Percentiles rank a stretch among this genome's conserved stretches.
Evolutionary conservation across 1,140 invertebrate genomes (phyloP).

Genomic region (Psix sp.): DNA sequence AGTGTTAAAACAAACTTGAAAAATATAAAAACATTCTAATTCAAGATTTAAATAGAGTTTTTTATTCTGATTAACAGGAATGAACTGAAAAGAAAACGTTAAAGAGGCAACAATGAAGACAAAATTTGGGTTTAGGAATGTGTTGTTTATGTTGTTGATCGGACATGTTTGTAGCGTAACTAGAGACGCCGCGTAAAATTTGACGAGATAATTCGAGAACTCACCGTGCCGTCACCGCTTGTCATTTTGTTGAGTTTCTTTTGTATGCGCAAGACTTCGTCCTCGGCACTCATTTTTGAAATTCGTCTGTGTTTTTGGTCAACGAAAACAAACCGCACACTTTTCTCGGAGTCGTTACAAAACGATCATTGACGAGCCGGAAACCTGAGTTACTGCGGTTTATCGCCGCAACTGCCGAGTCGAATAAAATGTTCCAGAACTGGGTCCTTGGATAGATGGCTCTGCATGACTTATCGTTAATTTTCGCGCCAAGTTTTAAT

Average conservation of each 20-base stretch:
- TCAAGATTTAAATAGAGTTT: too few species aligned
- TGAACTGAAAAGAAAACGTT: too few species aligned
- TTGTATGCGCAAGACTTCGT: constrained; percentile 95
- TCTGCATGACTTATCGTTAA: too few species aligned
- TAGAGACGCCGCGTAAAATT: constrained; percentile 35
- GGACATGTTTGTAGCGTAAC: constrained; percentile 27
- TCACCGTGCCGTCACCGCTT: constrained; percentile 87
- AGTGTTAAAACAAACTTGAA: too few species aligned
- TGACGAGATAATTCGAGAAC: constrained; percentile 61
- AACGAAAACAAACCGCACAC: constrained; percentile 10
- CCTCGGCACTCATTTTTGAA: constrained; percentile 88
- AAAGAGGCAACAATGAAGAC: too few species aligned
- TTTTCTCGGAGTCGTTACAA: constrained; percentile 7
- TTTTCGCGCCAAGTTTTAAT: too few species aligned
- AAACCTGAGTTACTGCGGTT: constrained; percentile 7
- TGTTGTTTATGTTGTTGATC: constrained; percentile 13
- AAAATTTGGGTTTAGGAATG: too few species aligned
- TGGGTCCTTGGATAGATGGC: too few species aligned
- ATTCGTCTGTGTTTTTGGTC: constrained; percentile 12
- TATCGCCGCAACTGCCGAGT: too few species aligned
- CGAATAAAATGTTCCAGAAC: too few species aligned
- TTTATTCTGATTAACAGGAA: too few species aligned
- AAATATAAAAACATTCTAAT: too few species aligned
- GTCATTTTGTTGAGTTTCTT: constrained; percentile 97
- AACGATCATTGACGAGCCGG: constrained; percentile 12